A percentile compares a stretch with the other conserved stretches of the same genome.
Conservation (phyloP, 2,888 invertebrate species). For the Acrobasis repandana region DNA sequence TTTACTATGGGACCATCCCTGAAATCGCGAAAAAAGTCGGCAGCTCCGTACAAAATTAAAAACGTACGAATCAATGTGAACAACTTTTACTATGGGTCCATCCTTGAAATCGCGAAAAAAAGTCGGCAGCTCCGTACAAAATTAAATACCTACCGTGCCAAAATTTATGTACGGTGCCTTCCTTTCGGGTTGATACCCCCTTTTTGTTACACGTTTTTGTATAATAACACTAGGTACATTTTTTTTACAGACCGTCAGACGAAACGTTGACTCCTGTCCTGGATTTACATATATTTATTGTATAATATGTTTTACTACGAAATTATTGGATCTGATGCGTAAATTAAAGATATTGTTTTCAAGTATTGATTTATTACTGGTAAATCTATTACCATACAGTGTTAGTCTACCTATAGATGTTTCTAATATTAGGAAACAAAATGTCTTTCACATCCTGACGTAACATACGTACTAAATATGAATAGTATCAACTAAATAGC, state of each 20-base stretch:
- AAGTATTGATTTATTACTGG: constrained; percentile 47
- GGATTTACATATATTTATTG: constrained; percentile 24
- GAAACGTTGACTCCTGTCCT: not conserved
- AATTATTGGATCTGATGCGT: not conserved
- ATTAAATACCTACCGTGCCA: too few relatives aligned
- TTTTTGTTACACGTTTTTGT: too few relatives aligned
- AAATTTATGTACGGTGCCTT: too few relatives aligned
- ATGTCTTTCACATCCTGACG: constrained; percentile 40
- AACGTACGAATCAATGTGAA: too few relatives aligned
- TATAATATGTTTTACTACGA: constrained; percentile 14
- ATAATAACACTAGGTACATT: too few relatives aligned
- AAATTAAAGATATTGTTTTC: constrained; percentile 34
- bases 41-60: too few relatives aligned
- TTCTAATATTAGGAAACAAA: constrained; percentile 40
- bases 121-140: too few relatives aligned
- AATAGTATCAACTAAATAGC: constrained; percentile 10
- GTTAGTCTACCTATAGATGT: constrained; percentile 46
- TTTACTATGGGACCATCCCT: too few relatives aligned
- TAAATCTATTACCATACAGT: constrained; percentile 56
- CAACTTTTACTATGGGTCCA: too few relatives aligned
- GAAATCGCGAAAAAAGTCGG: too few relatives aligned
- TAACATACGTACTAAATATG: constrained; percentile 10
- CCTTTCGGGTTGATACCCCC: too few relatives aligned
- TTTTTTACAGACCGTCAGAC: constrained; percentile 5
- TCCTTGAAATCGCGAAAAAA: too few relatives aligned